These are phyloP conservation scores for Perccottus glenii DNA, from an alignment of 2,113 vertebrate genomes.

Conservation along the genomic window DNA sequence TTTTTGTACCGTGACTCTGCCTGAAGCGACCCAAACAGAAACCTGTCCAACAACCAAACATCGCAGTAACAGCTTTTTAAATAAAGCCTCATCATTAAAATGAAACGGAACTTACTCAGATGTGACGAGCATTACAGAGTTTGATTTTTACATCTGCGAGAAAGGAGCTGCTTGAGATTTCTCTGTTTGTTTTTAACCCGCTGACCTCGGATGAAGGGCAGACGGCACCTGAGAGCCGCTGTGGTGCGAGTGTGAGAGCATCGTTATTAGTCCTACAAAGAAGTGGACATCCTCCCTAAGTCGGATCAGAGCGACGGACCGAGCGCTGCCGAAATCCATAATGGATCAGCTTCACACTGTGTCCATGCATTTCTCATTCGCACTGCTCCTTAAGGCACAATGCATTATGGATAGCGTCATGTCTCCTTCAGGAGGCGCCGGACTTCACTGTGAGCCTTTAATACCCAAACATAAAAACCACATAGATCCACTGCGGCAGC, in stretches of 20 bases:
- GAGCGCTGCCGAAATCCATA: background rate
- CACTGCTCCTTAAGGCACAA: background rate
- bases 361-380: background rate
- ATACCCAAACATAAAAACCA: background rate
- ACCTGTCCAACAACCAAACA: background rate
- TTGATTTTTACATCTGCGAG: background rate
- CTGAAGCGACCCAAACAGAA: background rate
- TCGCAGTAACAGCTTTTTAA: background rate
- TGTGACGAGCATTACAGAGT: background rate
- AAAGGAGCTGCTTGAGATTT: too few species aligned
- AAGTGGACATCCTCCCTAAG: too few species aligned
- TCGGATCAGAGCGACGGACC: too few species aligned
- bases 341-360: background rate
- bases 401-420: slow-evolving; percentile 11
- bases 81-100: background rate
- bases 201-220: too few species aligned
- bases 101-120: background rate
- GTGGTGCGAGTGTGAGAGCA: too few species aligned
- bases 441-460: background rate
- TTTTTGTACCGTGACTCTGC: background rate
- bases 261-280: too few species aligned
- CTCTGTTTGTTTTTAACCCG: too few species aligned
- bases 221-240: too few species aligned
- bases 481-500: background rate
- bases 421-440: slow-evolving; percentile 14